Evolutionary conservation across 1,140 invertebrate genomes (phyloP).

Genomic region (Lordiphosa collinella): DNA sequence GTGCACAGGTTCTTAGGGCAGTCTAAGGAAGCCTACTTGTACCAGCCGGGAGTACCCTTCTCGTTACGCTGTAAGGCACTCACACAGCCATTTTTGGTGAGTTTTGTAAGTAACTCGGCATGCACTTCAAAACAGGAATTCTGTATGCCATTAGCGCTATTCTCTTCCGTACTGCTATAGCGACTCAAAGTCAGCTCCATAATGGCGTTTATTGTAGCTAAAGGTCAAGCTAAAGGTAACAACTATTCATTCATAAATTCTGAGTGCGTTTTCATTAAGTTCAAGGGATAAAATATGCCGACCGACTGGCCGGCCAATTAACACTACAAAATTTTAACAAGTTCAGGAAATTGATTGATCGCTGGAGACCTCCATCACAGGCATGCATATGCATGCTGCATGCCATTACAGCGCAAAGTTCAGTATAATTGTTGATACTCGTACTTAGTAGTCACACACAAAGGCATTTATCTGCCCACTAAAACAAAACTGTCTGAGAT

Average conservation of each 20-base stretch:
- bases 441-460: not conserved
- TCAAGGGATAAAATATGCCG: slow-evolving; percentile 2
- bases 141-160: slow-evolving; percentile 29
- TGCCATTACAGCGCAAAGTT: not conserved
- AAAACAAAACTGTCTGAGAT: not conserved
- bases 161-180: slow-evolving; percentile 27
- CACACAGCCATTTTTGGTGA: slow-evolving; percentile 66
- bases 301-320: slow-evolving; percentile 29
- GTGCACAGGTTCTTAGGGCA: not conserved
- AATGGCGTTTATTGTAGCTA: slow-evolving; percentile 1
- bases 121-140: slow-evolving; percentile 36
- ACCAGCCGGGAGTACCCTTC: slow-evolving; percentile 30
- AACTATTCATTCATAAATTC: slow-evolving; percentile 23
- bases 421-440: not conserved
- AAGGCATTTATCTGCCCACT: slow-evolving; percentile 2
- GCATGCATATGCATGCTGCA: not conserved
- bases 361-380: not conserved
- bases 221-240: slow-evolving; percentile 1
- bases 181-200: slow-evolving; percentile 44
- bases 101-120: not conserved
- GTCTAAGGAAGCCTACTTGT: slow-evolving; percentile 31
- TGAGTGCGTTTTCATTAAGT: slow-evolving; percentile 41
- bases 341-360: slow-evolving; percentile 28
- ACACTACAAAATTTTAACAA: slow-evolving; percentile 24
- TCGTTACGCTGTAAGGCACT: slow-evolving; percentile 41